Conservation (phyloP, 2,888 invertebrate species). For the Eurytoma californica region DNA sequence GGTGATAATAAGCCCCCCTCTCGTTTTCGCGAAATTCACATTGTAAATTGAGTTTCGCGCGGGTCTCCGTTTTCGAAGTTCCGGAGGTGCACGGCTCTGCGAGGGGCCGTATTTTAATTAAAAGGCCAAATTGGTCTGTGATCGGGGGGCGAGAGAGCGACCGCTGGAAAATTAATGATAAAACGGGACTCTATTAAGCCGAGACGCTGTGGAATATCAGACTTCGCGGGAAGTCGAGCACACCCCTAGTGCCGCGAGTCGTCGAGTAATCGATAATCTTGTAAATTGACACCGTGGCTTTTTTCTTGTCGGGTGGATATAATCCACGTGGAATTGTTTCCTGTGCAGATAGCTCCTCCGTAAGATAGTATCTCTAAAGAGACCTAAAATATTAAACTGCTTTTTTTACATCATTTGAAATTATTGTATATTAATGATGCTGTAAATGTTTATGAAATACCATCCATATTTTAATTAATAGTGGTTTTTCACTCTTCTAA, state of each 20-base stretch:
- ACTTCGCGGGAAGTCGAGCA: not conserved
- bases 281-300: conserved; percentile 43
- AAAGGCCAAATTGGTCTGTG: conserved; percentile 45
- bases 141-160: conserved; percentile 12
- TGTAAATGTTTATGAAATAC: too few species aligned
- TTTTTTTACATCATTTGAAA: too few species aligned
- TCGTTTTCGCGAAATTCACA: conserved; percentile 9
- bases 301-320: not conserved
- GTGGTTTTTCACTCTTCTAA: too few species aligned
- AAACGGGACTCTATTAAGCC: conserved; percentile 49
- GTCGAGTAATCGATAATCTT: conserved; percentile 52
- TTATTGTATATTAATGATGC: too few species aligned
- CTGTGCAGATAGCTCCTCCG: not conserved
- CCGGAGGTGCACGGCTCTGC: conserved; percentile 11
- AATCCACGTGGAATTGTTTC: conserved; percentile 5
- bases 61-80: conserved; percentile 2
- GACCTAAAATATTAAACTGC: not conserved
- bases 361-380: not conserved
- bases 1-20: conserved; percentile 7
- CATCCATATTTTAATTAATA: too few species aligned
- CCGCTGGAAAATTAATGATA: conserved; percentile 53
- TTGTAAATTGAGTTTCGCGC: conserved; percentile 17
- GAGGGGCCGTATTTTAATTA: conserved; percentile 49
- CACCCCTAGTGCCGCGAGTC: not conserved
- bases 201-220: not conserved